Evolutionary conservation across 2,888 invertebrate genomes (phyloP).

Genomic region (Agrilus mali): DNA sequence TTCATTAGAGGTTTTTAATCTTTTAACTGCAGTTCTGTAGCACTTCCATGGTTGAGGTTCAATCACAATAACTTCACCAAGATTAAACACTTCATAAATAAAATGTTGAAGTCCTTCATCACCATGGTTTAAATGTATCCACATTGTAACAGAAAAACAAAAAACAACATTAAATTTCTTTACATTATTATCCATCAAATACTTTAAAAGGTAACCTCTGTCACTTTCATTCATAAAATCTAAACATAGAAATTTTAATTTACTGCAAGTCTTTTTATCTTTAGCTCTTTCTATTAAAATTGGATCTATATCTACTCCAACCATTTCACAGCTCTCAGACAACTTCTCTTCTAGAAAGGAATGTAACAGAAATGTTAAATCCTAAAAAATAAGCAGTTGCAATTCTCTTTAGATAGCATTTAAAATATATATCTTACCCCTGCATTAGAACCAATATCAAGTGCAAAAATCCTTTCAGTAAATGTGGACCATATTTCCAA

Average conservation of each 20-base stretch:
- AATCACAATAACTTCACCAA: conserved; percentile 49
- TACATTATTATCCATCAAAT: conserved; percentile 34
- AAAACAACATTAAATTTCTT: conserved; percentile 53
- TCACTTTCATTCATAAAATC: conserved; percentile 43
- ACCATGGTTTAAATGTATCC: conserved; percentile 79
- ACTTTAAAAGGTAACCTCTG: conserved; percentile 33
- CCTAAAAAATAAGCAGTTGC: conserved; percentile 32
- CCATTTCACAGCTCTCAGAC: conserved; percentile 32
- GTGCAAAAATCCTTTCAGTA: conserved; percentile 34
- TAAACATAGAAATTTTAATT: conserved; percentile 43
- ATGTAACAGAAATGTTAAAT: conserved; percentile 50
- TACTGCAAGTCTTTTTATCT: conserved; percentile 34
- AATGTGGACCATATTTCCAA: conserved; percentile 15
- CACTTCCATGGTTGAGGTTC: conserved; percentile 84
- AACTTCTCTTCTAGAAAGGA: conserved; percentile 37
- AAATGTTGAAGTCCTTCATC: conserved; percentile 57
- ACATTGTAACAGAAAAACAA: conserved; percentile 80
- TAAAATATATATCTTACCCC: not conserved
- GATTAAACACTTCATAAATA: conserved; percentile 41
- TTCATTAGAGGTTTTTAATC: conserved; percentile 48
- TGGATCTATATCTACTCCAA: conserved; percentile 68
- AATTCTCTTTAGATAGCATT: not conserved
- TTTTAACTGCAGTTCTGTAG: conserved; percentile 61
- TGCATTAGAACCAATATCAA: conserved; percentile 67
- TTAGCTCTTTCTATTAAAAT: conserved; percentile 54